Percentiles rank a stretch among this genome's conserved stretches.
phyloP scores from a whole-genome alignment of 1,140 invertebrate genomes.

The Ectropis grisescens region DNA sequence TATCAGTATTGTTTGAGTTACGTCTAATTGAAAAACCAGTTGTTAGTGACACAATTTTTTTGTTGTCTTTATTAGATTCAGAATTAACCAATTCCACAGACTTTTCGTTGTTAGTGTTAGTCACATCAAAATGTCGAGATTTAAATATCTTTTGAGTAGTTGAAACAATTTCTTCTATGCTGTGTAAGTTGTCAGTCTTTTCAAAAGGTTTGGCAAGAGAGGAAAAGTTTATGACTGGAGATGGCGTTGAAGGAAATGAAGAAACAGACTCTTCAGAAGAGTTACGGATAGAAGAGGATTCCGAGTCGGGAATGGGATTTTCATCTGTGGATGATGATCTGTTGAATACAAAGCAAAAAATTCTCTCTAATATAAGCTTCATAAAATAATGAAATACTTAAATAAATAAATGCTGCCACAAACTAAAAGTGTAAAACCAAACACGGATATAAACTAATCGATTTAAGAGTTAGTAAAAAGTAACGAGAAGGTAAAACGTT shows the following conservation, averaged over 20 bases:
- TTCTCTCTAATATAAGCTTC: constrained; percentile 58
- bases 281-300: constrained; percentile 34
- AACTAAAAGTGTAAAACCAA: no score
- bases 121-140: constrained; percentile 27
- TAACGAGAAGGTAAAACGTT: no score
- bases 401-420: constrained; percentile 5
- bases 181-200: constrained; percentile 51
- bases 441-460: no score
- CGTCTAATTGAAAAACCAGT: constrained; percentile 63
- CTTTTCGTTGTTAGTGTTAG: constrained; percentile 30
- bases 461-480: no score
- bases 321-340: constrained; percentile 69
- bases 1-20: constrained; percentile 48
- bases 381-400: constrained; percentile 16
- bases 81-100: constrained; percentile 23
- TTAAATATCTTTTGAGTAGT: constrained; percentile 39
- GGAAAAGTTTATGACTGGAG: constrained; percentile 48
- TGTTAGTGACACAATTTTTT: constrained; percentile 54
- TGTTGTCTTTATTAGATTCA: constrained; percentile 25
- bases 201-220: constrained; percentile 59
- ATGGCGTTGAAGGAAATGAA: constrained; percentile 24
- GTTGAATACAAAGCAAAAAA: constrained; percentile 70
- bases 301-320: constrained; percentile 50
- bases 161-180: constrained; percentile 32
- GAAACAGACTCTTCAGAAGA: constrained; percentile 33